Base-by-base conservation (phyloP, 2,888 invertebrate species). In the Tubiluchus corallicola region DNA sequence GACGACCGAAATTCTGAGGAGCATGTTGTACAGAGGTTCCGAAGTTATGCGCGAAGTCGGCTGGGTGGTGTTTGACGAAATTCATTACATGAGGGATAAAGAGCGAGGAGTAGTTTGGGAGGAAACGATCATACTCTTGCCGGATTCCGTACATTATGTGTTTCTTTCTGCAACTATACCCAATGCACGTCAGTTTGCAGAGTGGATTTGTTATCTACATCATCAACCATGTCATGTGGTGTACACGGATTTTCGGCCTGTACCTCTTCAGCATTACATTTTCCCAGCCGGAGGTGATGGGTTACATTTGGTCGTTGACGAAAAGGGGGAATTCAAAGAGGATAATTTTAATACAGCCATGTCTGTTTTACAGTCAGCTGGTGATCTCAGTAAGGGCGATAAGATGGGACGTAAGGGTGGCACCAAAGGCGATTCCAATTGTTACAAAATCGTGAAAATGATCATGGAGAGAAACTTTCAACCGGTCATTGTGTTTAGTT, bases 91-190 rank as follows among this genome's bases (percentile, higher is more conserved):
- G 98, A 75, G 98, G 56, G 94, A 99, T 62, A 94, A 94, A 67
- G 96, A 98, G 63, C 74, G 98, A 59, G 98, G 98, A 42, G 96
- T 98, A 4, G 96, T 99, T 1, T 99, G 98, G 98, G 92, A 94
- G 71, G 98, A 99, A 69, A 94, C 96, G 0, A 73, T 99, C 21
- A 99, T 99, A 57, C 71, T 99, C 21, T 67, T 99, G 37, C 96
- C 94, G 0, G 90, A 96, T 62, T 92, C 88, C 59, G 94, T 98
- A 0, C 90, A 90, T 62, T 94, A 90, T 64, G 98, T 99, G 3
- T 99, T 99, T 63, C 72, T 99, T 0, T 99, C 98, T 1, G 98
- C 98, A 9, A 99, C 98, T 0, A 98, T 99, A 55, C 98, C 98
- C 2, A 99, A 99, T 67, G 98, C 98, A 2, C 72, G 87, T 2